Percentiles rank a stretch among this genome's conserved stretches.
phyloP scores from a whole-genome alignment of 2,888 invertebrate genomes.

The Himalopsyche tibetana region DNA sequence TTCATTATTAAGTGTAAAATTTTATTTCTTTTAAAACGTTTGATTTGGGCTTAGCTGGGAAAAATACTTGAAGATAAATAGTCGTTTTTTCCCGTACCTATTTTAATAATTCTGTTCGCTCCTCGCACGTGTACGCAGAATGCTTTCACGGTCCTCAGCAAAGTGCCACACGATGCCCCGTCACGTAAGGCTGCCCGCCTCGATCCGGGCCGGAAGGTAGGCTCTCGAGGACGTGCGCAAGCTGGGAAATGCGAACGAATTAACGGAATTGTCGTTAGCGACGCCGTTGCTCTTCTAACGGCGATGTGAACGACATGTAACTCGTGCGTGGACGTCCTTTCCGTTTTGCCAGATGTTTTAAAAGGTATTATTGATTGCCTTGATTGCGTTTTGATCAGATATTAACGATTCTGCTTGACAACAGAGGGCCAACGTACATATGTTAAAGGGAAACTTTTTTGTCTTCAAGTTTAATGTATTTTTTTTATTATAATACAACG shows the following conservation, averaged over 20 bases:
- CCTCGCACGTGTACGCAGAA: too few species aligned
- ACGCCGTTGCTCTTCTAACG: not conserved
- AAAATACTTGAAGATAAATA: too few species aligned
- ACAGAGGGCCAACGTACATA: too few species aligned
- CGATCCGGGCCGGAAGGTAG: constrained; percentile 1
- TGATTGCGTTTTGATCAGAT: too few species aligned
- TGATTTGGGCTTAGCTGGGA: too few species aligned
- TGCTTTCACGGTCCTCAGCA: not conserved
- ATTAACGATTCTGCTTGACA: too few species aligned
- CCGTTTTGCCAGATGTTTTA: not conserved
- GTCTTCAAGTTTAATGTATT: too few species aligned
- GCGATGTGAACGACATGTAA: not conserved
- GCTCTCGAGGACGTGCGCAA: not conserved
- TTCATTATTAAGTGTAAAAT: too few species aligned
- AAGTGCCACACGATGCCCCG: not conserved
- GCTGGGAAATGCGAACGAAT: constrained; percentile 23
- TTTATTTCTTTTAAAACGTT: too few species aligned
- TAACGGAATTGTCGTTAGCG: constrained; percentile 15
- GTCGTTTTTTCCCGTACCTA: not conserved
- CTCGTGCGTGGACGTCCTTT: not conserved
- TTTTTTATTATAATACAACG: too few species aligned
- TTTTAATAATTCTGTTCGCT: constrained; percentile 16
- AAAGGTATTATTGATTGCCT: not conserved
- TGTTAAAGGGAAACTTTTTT: too few species aligned
- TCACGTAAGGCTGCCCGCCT: not conserved